Evolutionary conservation across 2,797 vertebrate genomes (phyloP).

Genomic region (Alcedo quadribrachys): DNA sequence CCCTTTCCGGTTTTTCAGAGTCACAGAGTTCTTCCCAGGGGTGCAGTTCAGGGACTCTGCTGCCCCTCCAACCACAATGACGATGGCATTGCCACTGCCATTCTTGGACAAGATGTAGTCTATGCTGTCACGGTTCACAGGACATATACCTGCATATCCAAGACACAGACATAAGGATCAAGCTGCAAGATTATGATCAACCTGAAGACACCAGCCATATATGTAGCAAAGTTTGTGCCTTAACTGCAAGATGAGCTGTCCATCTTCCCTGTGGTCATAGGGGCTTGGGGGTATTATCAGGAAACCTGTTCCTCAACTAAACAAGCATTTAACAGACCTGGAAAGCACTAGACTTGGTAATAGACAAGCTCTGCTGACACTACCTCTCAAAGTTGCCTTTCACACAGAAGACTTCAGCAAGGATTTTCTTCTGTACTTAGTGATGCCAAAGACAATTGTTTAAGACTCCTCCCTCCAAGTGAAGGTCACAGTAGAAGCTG

Average conservation of each 20-base stretch:
- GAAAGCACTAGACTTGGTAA: not conserved
- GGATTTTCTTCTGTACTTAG: not conserved
- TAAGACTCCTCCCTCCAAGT: not conserved
- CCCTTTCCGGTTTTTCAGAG: conserved; percentile 90
- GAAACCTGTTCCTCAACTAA: not conserved
- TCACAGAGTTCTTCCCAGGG: conserved; percentile 89
- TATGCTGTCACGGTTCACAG: conserved; percentile 93
- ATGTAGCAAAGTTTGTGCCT: not conserved
- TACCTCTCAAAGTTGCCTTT: not conserved
- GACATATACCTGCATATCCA: conserved; percentile 87
- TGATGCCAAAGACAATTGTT: not conserved
- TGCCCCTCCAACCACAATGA: conserved; percentile 94
- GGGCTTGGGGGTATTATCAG: not conserved
- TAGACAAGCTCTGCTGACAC: not conserved
- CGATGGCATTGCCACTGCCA: conserved; percentile 91
- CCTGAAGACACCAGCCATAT: not conserved
- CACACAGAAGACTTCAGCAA: not conserved
- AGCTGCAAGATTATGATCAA: rapidly evolving
- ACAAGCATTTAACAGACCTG: not conserved
- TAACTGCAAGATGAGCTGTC: not conserved
- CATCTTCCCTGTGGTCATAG: not conserved
- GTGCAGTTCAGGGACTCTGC: conserved; percentile 92
- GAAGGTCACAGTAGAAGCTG: not conserved
- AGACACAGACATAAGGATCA: not conserved
- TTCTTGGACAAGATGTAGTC: conserved; percentile 93